Percentiles rank a stretch among this genome's conserved stretches.
These are phyloP conservation scores for Alitta virens DNA, from an alignment of 2,888 invertebrate species.

Conservation along the genomic window DNA sequence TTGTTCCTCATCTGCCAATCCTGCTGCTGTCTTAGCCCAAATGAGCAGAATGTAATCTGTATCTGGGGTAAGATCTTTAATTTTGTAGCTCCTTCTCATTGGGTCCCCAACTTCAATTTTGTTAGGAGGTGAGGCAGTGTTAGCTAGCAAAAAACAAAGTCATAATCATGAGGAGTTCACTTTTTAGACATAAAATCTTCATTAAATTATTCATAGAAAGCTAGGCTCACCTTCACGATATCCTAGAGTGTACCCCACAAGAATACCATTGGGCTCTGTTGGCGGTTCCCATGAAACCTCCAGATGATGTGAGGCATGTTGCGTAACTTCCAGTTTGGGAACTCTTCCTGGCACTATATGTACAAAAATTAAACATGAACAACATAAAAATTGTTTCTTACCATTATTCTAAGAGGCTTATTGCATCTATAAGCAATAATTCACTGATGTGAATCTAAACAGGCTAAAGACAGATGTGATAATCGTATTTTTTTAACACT, in stretches of 20 bases:
- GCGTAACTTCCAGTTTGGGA: constrained; percentile 18
- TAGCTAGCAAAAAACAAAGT: no score
- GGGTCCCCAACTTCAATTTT: constrained; percentile 6
- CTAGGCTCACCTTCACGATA: constrained; percentile 67
- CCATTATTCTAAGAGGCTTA: no score
- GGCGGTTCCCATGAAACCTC: constrained; percentile 81
- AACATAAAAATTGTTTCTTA: no score
- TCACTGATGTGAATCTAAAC: no score
- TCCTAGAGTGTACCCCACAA: constrained; percentile 88
- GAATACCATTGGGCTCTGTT: constrained; percentile 82
- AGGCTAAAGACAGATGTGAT: no score
- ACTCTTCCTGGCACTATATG: constrained; percentile 24
- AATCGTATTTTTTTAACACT: no score
- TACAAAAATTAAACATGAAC: no score
- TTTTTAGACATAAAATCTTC: not conserved
- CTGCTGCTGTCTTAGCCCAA: constrained; percentile 8
- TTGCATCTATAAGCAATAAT: no score
- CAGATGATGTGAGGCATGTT: constrained; percentile 45
- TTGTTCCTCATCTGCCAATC: not conserved
- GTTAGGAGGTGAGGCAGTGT: not conserved
- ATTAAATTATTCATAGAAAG: not conserved
- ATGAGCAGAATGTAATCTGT: constrained; percentile 9
- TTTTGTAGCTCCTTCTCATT: not conserved
- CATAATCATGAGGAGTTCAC: not conserved
- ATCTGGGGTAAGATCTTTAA: constrained; percentile 8